Conservation (phyloP, 2,888 invertebrate genomes). For the Eupithecia dodoneata region DNA sequence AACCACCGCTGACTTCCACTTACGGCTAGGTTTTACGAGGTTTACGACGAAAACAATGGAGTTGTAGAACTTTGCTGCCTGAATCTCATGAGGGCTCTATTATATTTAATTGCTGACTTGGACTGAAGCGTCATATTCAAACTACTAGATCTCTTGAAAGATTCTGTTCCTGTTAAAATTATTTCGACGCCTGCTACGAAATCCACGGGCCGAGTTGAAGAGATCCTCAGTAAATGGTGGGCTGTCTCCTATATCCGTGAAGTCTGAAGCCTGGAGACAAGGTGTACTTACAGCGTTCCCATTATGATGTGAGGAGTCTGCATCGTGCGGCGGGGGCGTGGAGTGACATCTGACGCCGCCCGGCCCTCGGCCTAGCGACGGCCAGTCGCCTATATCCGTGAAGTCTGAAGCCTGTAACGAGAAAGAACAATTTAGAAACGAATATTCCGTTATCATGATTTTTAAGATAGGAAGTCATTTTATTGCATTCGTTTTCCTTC, state of each 20-base stretch:
- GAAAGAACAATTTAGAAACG: conserved; percentile 28
- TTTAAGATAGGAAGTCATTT: not conserved
- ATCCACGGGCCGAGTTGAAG: not conserved
- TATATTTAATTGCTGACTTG: not conserved
- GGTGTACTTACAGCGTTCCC: conserved; percentile 69
- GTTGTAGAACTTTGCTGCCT: not conserved
- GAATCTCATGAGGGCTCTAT: not conserved
- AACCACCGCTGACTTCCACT: not conserved
- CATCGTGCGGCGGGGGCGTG: conserved; percentile 73
- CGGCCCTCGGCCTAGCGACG: conserved; percentile 88
- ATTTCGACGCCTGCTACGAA: too few species aligned
- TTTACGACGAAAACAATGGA: not conserved
- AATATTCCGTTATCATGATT: not conserved
- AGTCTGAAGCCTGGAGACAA: conserved; percentile 90
- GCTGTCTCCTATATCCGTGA: conserved; percentile 96
- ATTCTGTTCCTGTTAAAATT: not conserved
- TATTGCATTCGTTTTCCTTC: not conserved
- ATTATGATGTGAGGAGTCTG: conserved; percentile 73
- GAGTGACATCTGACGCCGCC: conserved; percentile 68
- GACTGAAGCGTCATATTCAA: not conserved
- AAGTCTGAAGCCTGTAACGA: conserved; percentile 91
- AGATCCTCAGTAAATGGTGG: conserved; percentile 70
- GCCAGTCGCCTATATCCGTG: conserved; percentile 96
- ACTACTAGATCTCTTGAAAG: not conserved
- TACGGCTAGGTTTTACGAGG: not conserved